phyloP scores from a whole-genome alignment of 1,140 invertebrate genomes.

The Drosophila saltans region DNA sequence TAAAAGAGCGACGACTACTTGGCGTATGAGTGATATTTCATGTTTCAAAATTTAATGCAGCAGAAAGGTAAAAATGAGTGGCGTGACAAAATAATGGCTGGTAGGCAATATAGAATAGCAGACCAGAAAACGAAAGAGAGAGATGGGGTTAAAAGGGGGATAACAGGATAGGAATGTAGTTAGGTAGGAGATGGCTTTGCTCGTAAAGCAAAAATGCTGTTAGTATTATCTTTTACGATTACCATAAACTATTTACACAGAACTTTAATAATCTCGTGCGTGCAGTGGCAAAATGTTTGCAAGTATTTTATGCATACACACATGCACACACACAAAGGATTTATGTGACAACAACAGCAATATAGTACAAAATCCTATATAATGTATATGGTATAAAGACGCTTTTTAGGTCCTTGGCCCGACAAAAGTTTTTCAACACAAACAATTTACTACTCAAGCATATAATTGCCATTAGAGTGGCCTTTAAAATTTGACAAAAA shows the following conservation, averaged over 20 bases:
- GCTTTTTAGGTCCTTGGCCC: conserved; percentile 27
- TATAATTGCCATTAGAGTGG: conserved; percentile 76
- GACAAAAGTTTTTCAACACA: conserved; percentile 53
- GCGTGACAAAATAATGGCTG: conserved; percentile 7
- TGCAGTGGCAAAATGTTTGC: conserved; percentile 53
- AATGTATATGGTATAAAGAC: conserved; percentile 40
- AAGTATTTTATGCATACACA: conserved; percentile 48
- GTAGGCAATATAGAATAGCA: too few species aligned
- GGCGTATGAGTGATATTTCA: conserved; percentile 78
- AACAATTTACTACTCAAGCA: conserved; percentile 56
- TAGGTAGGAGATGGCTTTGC: background rate
- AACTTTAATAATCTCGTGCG: conserved; percentile 66
- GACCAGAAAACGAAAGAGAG: too few species aligned
- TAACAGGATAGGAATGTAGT: background rate
- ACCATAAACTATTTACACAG: conserved; percentile 78
- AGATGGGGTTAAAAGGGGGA: background rate
- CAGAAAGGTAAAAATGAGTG: background rate
- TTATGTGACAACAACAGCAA: conserved; percentile 57
- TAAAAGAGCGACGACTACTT: conserved; percentile 20
- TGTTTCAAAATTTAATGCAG: conserved; percentile 55
- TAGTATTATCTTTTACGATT: conserved; percentile 66
- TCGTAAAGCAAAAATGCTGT: conserved; percentile 56
- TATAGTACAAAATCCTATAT: conserved; percentile 36
- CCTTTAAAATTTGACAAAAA: conserved; percentile 50
- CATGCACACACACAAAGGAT: conserved; percentile 47